These are phyloP conservation scores for Solea solea DNA, from an alignment of 2,113 vertebrate genomes.

Conservation along the genomic window DNA sequence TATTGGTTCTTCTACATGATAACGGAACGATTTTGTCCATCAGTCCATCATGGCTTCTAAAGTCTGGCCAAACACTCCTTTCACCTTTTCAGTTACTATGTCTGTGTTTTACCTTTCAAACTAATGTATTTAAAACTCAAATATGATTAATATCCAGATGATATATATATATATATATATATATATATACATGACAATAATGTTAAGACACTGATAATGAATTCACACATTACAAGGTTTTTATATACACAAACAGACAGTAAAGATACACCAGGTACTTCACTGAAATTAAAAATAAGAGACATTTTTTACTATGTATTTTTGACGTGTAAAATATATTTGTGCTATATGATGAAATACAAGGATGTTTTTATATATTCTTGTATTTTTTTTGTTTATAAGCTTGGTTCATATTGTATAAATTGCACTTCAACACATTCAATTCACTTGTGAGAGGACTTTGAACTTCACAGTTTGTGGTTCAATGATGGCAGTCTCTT, in stretches of 20 bases:
- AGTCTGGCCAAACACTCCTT: not conserved
- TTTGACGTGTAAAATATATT: constrained; percentile 49
- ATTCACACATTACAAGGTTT: constrained; percentile 12
- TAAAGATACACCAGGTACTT: constrained; percentile 40
- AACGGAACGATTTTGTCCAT: not conserved
- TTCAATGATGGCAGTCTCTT: constrained; percentile 12
- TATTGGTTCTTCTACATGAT: not conserved
- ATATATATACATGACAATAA: not conserved
- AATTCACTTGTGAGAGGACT: constrained; percentile 9
- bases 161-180: not conserved
- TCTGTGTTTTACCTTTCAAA: constrained; percentile 5
- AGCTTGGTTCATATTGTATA: constrained; percentile 18
- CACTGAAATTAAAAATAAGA: constrained; percentile 51
- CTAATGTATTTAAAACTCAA: constrained; percentile 9
- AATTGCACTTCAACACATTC: constrained; percentile 34
- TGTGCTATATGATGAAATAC: constrained; percentile 43
- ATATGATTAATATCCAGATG: not conserved
- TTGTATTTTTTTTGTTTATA: constrained; percentile 22
- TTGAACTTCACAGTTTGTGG: constrained; percentile 13
- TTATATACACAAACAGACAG: constrained; percentile 24
- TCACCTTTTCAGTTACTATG: not conserved
- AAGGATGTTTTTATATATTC: constrained; percentile 35
- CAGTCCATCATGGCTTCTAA: not conserved
- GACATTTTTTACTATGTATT: constrained; percentile 27
- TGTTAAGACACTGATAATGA: not conserved